Evolutionary conservation across 1,140 invertebrate species (phyloP).

Genomic region (Lepidurus apus): DNA sequence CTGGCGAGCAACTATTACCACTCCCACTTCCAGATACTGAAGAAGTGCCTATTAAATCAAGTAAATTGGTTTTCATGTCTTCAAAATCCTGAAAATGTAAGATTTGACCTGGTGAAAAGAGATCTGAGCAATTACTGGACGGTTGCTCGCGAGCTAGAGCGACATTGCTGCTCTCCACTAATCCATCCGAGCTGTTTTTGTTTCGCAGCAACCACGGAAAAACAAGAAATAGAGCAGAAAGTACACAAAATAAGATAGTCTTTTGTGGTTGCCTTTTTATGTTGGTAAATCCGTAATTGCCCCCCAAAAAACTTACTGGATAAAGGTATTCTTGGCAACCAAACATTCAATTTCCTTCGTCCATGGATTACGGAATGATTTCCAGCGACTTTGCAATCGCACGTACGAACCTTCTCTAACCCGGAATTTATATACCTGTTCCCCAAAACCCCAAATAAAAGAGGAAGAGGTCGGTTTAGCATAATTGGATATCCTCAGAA

Average conservation of each 20-base stretch:
- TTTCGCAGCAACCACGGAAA: background rate
- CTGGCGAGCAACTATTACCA: slow-evolving; percentile 64
- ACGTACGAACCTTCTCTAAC: slow-evolving; percentile 69
- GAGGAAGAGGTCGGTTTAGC: background rate
- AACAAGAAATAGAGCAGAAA: background rate
- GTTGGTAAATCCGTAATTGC: slow-evolving; percentile 36
- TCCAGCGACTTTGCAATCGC: slow-evolving; percentile 73
- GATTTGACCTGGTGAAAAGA: slow-evolving; percentile 19
- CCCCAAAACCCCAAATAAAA: background rate
- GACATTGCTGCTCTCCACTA: background rate
- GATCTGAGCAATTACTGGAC: slow-evolving; percentile 10
- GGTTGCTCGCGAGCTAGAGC: background rate
- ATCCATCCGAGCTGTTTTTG: background rate
- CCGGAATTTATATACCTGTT: slow-evolving; percentile 66
- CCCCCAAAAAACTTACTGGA: slow-evolving; percentile 51
- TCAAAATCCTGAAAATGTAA: background rate
- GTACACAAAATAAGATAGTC: background rate
- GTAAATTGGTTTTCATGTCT: too few relatives aligned
- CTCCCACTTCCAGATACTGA: slow-evolving; percentile 36
- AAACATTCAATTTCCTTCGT: slow-evolving; percentile 86
- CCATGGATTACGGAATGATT: slow-evolving; percentile 83
- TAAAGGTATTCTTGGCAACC: slow-evolving; percentile 72
- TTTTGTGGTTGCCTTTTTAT: too few relatives aligned
- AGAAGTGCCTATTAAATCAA: background rate
- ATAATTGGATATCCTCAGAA: background rate